Percentiles rank a stretch among this genome's conserved stretches.
Conservation (phyloP, 2,888 invertebrate genomes). For the Cacoxenus indagator region DNA sequence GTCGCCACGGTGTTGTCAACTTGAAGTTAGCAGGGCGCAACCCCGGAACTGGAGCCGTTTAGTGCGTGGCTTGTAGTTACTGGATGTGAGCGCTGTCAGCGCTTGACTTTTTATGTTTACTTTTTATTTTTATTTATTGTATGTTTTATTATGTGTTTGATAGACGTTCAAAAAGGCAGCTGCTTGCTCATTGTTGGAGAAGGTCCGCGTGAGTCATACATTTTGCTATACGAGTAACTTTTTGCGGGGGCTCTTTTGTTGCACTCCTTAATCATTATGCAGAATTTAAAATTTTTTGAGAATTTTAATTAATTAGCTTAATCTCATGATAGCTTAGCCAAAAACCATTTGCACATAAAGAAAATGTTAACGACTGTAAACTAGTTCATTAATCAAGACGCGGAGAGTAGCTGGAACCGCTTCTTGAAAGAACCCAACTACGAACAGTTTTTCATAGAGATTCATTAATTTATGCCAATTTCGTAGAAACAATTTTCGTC, state of each 20-base stretch:
- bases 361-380: too few relatives aligned
- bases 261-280: neutral
- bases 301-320: too few relatives aligned
- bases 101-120: neutral
- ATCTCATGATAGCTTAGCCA: too few relatives aligned
- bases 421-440: too few relatives aligned
- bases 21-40: neutral
- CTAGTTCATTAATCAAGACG: too few relatives aligned
- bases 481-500: too few relatives aligned
- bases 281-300: constrained; percentile 10
- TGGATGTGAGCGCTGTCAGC: neutral
- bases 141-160: neutral
- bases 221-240: neutral
- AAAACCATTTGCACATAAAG: too few relatives aligned
- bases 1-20: neutral
- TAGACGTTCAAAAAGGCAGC: neutral
- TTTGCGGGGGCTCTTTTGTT: neutral
- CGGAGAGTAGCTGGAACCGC: too few relatives aligned
- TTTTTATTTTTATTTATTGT: constrained; percentile 1
- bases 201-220: too few relatives aligned
- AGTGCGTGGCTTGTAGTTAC: neutral
- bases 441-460: too few relatives aligned
- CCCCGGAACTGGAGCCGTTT: neutral
- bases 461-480: too few relatives aligned
- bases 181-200: too few relatives aligned